phyloP scores from a whole-genome alignment of 2,888 invertebrate species.

The Lasioglossum vierecki region DNA sequence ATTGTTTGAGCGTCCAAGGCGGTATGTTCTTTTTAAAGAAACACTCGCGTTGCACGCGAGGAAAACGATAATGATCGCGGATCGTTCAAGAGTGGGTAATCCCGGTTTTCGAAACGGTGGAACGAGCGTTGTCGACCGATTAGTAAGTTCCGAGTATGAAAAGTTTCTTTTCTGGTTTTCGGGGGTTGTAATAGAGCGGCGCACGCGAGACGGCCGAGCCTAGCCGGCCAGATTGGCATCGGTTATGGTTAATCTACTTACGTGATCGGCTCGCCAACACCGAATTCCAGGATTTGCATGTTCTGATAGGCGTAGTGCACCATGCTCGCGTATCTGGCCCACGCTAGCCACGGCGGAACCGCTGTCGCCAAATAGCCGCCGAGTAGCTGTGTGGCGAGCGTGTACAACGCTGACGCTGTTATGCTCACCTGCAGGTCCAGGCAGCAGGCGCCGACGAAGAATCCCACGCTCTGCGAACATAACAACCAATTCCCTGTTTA shows the following conservation, averaged over 20 bases:
- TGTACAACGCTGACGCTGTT: conserved; percentile 91
- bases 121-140: not conserved
- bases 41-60: not conserved
- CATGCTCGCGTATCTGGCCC: conserved; percentile 91
- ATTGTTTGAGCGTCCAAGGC: not conserved
- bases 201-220: not conserved
- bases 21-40: not conserved
- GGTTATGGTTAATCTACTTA: conserved; percentile 83
- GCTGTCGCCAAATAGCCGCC: conserved; percentile 90
- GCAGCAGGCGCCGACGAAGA: conserved; percentile 91
- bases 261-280: conserved; percentile 88
- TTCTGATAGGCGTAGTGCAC: conserved; percentile 92
- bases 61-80: not conserved
- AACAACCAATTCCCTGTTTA: not conserved
- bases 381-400: conserved; percentile 90
- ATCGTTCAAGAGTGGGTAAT: not conserved
- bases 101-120: not conserved
- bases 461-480: conserved; percentile 87
- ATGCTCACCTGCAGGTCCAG: conserved; percentile 92
- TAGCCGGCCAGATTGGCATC: not conserved
- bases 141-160: conserved; percentile 7
- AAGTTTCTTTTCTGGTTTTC: conserved; percentile 15
- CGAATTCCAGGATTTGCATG: conserved; percentile 92
- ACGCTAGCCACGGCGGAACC: conserved; percentile 90
- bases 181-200: not conserved